Evolutionary conservation across 1,140 invertebrate species (phyloP).

Genomic region (Parasteatoda tepidariorum): DNA sequence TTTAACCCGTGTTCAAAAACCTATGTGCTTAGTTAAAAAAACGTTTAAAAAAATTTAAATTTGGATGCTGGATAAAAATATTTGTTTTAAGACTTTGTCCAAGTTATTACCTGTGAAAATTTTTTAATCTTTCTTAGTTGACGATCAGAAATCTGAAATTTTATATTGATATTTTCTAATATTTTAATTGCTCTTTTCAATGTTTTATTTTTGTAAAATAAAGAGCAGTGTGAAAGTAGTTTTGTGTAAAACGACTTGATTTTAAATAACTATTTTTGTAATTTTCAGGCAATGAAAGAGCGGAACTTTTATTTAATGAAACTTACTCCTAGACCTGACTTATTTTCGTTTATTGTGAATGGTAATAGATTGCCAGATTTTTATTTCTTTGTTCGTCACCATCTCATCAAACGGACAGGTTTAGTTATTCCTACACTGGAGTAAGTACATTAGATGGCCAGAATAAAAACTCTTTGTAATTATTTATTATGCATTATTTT

Average conservation of each 20-base stretch:
- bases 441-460: no score
- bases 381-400: slow-evolving; percentile 75
- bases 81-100: no score
- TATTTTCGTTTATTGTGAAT: slow-evolving; percentile 63
- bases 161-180: not conserved
- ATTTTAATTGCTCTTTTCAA: not conserved
- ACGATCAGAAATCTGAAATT: not conserved
- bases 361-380: slow-evolving; percentile 71
- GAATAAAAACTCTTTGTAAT: no score
- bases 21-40: no score
- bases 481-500: no score
- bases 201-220: not conserved
- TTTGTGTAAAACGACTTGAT: not conserved
- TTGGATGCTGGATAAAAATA: no score
- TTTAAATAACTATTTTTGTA: not conserved
- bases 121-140: not conserved
- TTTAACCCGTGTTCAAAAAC: no score
- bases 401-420: slow-evolving; percentile 72
- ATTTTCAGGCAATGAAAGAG: slow-evolving; percentile 7
- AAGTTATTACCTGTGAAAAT: not conserved
- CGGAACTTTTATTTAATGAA: slow-evolving; percentile 71
- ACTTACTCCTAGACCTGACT: slow-evolving; percentile 67
- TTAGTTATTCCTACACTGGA: slow-evolving; percentile 74
- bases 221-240: no score
- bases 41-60: no score